Conservation (phyloP, 2,797 vertebrate genomes). For the Acanthis flammea region DNA sequence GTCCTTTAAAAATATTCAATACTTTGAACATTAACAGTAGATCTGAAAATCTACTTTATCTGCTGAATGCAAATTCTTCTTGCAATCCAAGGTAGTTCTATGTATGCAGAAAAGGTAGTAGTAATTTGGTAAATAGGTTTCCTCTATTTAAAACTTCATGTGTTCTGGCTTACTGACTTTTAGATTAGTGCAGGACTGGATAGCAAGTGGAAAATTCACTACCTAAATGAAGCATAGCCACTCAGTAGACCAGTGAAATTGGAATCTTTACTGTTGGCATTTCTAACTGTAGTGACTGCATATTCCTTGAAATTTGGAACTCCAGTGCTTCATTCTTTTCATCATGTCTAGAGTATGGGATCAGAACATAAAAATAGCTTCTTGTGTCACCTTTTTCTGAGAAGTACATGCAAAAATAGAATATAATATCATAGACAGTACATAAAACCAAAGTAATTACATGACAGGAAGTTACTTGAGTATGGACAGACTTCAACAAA, state of each 20-base stretch:
- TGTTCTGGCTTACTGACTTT: conserved; percentile 57
- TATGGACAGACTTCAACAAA: neutral
- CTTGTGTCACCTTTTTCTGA: conserved; percentile 27
- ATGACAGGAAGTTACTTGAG: neutral
- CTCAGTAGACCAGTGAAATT: conserved; percentile 32
- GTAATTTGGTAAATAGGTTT: conserved; percentile 56
- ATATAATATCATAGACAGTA: neutral
- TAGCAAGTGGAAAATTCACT: conserved; percentile 59
- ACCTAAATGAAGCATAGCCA: conserved; percentile 64
- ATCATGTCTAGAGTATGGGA: conserved; percentile 28
- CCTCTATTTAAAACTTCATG: conserved; percentile 53
- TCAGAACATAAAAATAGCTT: conserved; percentile 51
- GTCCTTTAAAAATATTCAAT: neutral
- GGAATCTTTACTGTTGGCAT: conserved; percentile 52
- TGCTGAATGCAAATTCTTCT: neutral
- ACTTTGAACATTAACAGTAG: neutral
- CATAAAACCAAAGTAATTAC: neutral
- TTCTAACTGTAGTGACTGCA: conserved; percentile 48
- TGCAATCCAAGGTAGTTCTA: neutral
- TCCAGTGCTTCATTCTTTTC: conserved; percentile 30
- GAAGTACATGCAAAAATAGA: neutral
- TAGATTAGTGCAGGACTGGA: conserved; percentile 42
- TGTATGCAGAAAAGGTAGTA: conserved; percentile 15
- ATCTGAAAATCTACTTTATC: neutral
- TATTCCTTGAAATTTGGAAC: conserved; percentile 43